Evolutionary conservation across 2,888 invertebrate species (phyloP), one percentile per base, ranked within the genome.

Genomic region (Marasmarcha lunaedactyla): DNA sequence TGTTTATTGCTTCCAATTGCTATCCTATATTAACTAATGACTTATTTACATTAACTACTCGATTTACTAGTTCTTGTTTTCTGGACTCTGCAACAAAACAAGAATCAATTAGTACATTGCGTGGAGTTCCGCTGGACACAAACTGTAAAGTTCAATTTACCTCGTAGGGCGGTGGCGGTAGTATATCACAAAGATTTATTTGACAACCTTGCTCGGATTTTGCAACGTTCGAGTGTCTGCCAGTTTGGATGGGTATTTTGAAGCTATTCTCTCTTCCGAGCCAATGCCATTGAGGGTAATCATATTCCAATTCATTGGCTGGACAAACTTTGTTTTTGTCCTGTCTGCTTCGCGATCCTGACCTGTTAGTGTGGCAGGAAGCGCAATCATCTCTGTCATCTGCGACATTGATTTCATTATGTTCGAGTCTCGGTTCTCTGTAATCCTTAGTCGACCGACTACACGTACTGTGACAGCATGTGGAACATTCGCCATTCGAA

Each of bases 121-220:
- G 9, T 30, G 6, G 30, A 30, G 11, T 30, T n/a, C 4, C 30
- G 11, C 9, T 30, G 30, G 4, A 11, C 11, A 11, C 11, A 30
- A 30, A 30, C 10, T 63, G 63, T 60, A 64, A 20, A 63, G 52
- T 67, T 68, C 70, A 73, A 68, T 66, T 72, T 73, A 81, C 83
- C 79, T 87, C 87, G 64, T 87, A 87, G 49, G 87, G 87, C 33
- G 87, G 87, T 50, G 87, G 87, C 44, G 88, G 88, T 51, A 88
- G 63, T 85, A 88, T 87, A 71, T 88, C 88, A 71, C 87, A 87
- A 74, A 88, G 87, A 72, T 88, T 88, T 60, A 85, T 78, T 72
- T 85, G 85, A 73, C 83, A 83, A 64, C 81, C 74, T 60, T 79
- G 81, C 55, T 81, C 83, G 57, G 79, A 77, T 63, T 74, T 71